Percentiles rank a stretch among this genome's conserved stretches.
Evolutionary conservation across 2,797 vertebrate species (phyloP).

Genomic region (Masticophis lateralis): DNA sequence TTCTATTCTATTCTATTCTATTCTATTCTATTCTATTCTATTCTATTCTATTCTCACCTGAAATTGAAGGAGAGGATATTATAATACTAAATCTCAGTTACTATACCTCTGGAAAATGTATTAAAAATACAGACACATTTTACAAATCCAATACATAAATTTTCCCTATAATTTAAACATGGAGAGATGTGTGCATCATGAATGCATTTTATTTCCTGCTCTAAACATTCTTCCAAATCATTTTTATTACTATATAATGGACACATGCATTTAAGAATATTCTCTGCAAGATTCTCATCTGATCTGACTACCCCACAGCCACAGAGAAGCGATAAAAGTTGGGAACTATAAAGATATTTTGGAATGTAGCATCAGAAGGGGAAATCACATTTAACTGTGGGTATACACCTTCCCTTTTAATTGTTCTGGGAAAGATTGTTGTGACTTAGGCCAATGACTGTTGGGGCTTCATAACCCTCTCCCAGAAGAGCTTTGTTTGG

Average conservation of each 20-base stretch:
- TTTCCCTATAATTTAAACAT: neutral
- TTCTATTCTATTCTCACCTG: neutral
- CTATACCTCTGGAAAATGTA: neutral
- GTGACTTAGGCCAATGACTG: slow-evolving; percentile 58
- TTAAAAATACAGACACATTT: neutral
- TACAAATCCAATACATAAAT: neutral
- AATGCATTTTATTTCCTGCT: neutral
- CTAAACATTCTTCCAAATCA: neutral
- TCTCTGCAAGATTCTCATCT: neutral
- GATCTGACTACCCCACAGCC: neutral
- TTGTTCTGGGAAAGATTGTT: slow-evolving; percentile 49
- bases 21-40: neutral
- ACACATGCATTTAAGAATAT: neutral
- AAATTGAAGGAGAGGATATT: neutral
- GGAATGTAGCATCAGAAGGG: slow-evolving; percentile 34
- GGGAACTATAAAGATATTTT: slow-evolving; percentile 35
- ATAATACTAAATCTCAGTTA: neutral
- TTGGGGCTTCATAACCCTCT: slow-evolving; percentile 63
- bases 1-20: too few relatives aligned
- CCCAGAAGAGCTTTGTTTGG: slow-evolving; percentile 69
- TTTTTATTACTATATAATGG: slow-evolving; percentile 19
- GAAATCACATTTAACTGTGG: slow-evolving; percentile 32
- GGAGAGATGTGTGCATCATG: neutral
- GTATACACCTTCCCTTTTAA: slow-evolving; percentile 49
- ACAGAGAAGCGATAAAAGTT: slow-evolving; percentile 33